These are phyloP conservation scores for Cryptotis parvus DNA, from an alignment of 2,113 vertebrate species.

Conservation along the genomic window DNA sequence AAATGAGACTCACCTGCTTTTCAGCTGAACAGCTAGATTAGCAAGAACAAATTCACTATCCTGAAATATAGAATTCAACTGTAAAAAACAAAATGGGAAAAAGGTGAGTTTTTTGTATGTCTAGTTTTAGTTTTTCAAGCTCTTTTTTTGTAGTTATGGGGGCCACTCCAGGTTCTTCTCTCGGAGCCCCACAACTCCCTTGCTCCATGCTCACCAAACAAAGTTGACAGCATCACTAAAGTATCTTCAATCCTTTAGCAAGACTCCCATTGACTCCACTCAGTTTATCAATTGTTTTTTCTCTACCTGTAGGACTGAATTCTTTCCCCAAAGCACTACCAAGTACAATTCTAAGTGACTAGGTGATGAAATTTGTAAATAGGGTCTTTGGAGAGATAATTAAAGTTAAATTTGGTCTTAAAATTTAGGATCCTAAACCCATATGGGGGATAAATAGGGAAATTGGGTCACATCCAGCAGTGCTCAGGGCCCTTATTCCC, in stretches of 20 bases:
- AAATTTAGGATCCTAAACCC: background rate
- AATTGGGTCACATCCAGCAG: too few species aligned
- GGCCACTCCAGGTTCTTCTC: too few species aligned
- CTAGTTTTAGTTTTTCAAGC: too few species aligned
- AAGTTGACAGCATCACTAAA: slow-evolving; percentile 17
- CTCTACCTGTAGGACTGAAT: background rate
- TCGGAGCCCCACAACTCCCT: background rate
- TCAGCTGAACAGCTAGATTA: slow-evolving; percentile 69
- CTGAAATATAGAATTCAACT: slow-evolving; percentile 79
- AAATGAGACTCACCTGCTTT: slow-evolving; percentile 74
- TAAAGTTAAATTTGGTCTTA: slow-evolving; percentile 26
- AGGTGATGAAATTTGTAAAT: background rate
- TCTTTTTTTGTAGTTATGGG: too few species aligned
- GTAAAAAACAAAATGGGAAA: slow-evolving; percentile 65
- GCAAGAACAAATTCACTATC: slow-evolving; percentile 77
- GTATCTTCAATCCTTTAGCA: slow-evolving; percentile 48
- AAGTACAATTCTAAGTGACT: background rate
- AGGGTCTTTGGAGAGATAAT: background rate
- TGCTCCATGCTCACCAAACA: background rate
- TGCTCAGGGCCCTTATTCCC: too few species aligned
- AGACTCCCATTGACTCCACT: slow-evolving; percentile 23
- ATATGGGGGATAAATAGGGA: background rate
- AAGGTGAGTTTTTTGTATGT: slow-evolving; percentile 32
- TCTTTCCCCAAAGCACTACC: background rate
- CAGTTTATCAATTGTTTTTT: slow-evolving; percentile 20